Percentiles rank a stretch among this genome's conserved stretches.
Conservation (phyloP, 2,888 invertebrate species). For the Dicranocentrus wangi region DNA sequence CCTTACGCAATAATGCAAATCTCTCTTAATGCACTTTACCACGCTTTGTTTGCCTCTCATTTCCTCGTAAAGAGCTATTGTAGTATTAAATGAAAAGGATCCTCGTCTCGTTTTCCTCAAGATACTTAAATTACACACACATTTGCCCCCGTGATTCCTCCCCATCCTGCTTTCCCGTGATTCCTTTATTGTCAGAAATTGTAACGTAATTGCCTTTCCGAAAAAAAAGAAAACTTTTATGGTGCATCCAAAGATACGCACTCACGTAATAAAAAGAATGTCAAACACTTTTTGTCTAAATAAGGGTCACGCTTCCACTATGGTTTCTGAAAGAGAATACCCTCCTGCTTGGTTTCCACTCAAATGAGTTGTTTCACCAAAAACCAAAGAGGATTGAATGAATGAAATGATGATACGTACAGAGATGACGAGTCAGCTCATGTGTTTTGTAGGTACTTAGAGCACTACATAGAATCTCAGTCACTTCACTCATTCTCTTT, state of each 20-base stretch:
- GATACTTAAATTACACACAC: background rate
- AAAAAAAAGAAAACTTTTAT: background rate
- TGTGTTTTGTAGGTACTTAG: background rate
- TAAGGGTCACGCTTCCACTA: slow-evolving; percentile 18
- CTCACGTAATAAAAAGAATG: background rate
- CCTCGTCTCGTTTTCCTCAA: background rate
- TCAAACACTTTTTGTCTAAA: background rate
- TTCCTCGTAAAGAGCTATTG: background rate
- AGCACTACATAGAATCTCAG: background rate
- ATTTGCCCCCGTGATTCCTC: too few species aligned
- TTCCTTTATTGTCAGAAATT: background rate
- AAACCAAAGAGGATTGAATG: background rate
- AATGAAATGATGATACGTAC: slow-evolving; percentile 28
- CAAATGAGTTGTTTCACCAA: slow-evolving; percentile 24
- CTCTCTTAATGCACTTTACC: background rate
- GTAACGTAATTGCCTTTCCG: slow-evolving; percentile 1
- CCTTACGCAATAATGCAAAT: slow-evolving; percentile 14
- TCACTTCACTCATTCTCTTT: background rate
- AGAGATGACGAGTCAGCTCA: background rate
- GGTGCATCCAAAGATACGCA: too few species aligned
- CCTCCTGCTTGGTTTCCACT: slow-evolving; percentile 12
- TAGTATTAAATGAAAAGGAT: too few species aligned
- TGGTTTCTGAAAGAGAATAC: too few species aligned
- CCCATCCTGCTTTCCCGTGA: too few species aligned
- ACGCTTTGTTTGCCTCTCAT: background rate